Conservation (phyloP, 1,140 invertebrate genomes). For the Drosophila athabasca region DNA sequence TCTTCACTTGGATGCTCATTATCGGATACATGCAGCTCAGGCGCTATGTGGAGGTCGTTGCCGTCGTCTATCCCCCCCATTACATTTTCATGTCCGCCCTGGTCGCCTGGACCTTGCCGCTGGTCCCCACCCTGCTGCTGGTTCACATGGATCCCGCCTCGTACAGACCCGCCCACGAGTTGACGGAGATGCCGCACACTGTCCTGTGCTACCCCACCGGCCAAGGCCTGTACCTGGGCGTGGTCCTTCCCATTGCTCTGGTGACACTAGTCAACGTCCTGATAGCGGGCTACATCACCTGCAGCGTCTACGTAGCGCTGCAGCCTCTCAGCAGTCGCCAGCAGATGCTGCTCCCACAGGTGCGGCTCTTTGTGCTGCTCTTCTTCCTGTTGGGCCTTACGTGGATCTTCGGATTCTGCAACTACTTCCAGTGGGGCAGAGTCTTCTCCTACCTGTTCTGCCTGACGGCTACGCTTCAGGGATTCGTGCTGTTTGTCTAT, state of each 20-base stretch:
- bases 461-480: slow-evolving; percentile 87
- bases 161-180: slow-evolving; percentile 82
- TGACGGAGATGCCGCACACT: slow-evolving; percentile 23
- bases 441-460: slow-evolving; percentile 87
- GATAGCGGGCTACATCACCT: slow-evolving; percentile 86
- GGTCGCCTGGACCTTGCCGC: slow-evolving; percentile 85
- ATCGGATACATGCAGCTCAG: slow-evolving; percentile 87
- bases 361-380: slow-evolving; percentile 86
- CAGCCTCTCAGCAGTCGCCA: slow-evolving; percentile 83
- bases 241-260: slow-evolving; percentile 85
- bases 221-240: slow-evolving; percentile 84
- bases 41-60: slow-evolving; percentile 86
- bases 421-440: slow-evolving; percentile 84
- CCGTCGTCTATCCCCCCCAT: slow-evolving; percentile 84
- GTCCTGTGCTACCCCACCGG: slow-evolving; percentile 86
- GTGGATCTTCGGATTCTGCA: slow-evolving; percentile 87
- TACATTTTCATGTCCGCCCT: slow-evolving; percentile 85
- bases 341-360: slow-evolving; percentile 84
- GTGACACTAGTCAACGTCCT: slow-evolving; percentile 85
- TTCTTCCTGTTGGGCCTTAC: slow-evolving; percentile 87
- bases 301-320: slow-evolving; percentile 84
- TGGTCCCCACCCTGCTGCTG: slow-evolving; percentile 84
- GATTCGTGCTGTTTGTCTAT: slow-evolving; percentile 87
- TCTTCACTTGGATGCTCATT: slow-evolving; percentile 89
- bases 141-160: slow-evolving; percentile 84